Evolutionary conservation across 2,888 invertebrate species (phyloP).

Genomic region (Monopis laevigella): DNA sequence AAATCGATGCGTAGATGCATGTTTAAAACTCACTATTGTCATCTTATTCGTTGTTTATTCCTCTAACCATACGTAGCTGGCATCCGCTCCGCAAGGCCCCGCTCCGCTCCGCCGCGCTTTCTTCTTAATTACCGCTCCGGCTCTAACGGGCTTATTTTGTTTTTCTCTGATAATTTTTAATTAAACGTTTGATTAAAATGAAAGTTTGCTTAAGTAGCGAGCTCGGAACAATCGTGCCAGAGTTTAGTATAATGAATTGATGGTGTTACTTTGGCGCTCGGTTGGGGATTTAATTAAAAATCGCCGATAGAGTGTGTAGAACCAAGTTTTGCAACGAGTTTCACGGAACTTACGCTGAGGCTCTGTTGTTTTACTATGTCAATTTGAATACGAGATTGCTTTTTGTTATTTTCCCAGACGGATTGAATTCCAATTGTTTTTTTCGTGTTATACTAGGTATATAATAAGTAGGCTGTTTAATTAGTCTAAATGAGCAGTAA

Average conservation of each 20-base stretch:
- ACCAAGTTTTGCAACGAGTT: conserved; percentile 61
- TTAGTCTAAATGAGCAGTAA: no score
- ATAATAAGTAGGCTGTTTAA: no score
- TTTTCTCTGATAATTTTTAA: conserved; percentile 68
- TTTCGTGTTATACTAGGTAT: no score
- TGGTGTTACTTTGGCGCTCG: conserved; percentile 65
- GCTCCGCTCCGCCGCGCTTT: not conserved
- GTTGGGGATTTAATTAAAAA: conserved; percentile 65
- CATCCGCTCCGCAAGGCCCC: no score
- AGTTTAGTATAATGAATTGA: conserved; percentile 69
- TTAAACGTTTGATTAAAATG: conserved; percentile 69
- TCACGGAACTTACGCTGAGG: conserved; percentile 56
- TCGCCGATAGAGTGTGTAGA: conserved; percentile 66
- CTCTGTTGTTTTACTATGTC: conserved; percentile 64
- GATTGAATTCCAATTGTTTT: conserved; percentile 2
- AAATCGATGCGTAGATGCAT: no score
- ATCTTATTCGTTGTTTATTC: no score
- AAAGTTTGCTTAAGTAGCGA: conserved; percentile 68
- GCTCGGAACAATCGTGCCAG: conserved; percentile 64
- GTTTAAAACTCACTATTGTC: no score
- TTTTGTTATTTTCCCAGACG: conserved; percentile 2
- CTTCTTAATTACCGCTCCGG: conserved; percentile 24
- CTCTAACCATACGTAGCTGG: no score
- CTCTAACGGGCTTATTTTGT: conserved; percentile 66
- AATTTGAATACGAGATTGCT: conserved; percentile 63